phyloP scores from a whole-genome alignment of 2,888 invertebrate genomes.

The Portevinia maculata region DNA sequence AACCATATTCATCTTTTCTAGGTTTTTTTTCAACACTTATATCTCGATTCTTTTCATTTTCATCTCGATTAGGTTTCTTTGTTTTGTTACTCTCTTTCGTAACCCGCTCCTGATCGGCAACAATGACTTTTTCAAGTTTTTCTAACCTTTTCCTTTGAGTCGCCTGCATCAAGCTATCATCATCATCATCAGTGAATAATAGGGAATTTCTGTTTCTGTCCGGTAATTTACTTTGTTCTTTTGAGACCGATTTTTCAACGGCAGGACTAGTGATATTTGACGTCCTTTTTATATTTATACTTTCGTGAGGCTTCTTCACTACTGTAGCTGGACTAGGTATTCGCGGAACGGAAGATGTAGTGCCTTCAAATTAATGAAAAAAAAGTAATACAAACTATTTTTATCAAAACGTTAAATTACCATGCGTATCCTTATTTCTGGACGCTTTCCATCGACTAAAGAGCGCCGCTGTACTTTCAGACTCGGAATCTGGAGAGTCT shows the following conservation, averaged over 20 bases:
- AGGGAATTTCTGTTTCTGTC: constrained; percentile 82
- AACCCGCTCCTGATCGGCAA: constrained; percentile 77
- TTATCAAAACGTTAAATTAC: not conserved
- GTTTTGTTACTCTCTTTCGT: constrained; percentile 76
- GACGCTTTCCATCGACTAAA: constrained; percentile 81
- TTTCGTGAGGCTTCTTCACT: constrained; percentile 35
- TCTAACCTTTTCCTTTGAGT: constrained; percentile 82
- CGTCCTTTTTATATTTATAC: not conserved
- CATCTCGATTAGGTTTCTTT: constrained; percentile 43
- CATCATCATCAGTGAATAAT: constrained; percentile 84
- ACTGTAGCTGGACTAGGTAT: constrained; percentile 25
- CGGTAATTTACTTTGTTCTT: constrained; percentile 30
- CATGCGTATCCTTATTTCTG: constrained; percentile 19
- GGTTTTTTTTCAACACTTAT: constrained; percentile 13
- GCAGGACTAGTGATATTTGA: not conserved
- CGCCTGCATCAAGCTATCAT: constrained; percentile 78
- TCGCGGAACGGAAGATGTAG: constrained; percentile 22
- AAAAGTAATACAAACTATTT: not conserved
- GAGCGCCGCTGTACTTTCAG: constrained; percentile 77
- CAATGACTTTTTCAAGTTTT: constrained; percentile 82
- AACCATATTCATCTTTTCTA: constrained; percentile 2
- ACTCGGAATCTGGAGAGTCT: constrained; percentile 85
- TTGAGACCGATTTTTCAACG: not conserved
- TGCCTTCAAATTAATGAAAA: not conserved
- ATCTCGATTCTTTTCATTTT: not conserved